Evolutionary conservation across 2,113 vertebrate species (phyloP).

Genomic region (Ariopsis seemanni): DNA sequence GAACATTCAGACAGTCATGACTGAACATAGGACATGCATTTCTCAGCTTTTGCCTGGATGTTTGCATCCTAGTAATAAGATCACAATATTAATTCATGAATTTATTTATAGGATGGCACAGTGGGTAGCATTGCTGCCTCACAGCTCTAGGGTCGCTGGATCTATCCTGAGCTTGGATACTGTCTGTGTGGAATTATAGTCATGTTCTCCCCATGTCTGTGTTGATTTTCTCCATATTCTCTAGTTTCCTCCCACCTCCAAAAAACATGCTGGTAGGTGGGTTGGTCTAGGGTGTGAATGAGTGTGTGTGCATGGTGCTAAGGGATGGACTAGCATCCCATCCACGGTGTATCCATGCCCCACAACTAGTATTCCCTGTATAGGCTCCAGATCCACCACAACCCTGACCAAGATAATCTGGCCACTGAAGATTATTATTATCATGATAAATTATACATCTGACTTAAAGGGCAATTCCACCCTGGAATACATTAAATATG

Average conservation of each 20-base stretch:
- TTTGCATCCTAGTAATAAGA: constrained; percentile 3
- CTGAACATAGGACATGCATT: neutral
- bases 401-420: neutral
- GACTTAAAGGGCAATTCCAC: neutral
- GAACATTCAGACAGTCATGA: neutral
- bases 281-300: neutral
- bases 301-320: neutral
- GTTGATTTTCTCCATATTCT: neutral
- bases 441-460: neutral
- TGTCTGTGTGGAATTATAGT: neutral
- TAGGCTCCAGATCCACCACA: neutral
- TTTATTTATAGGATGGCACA: constrained; percentile 5
- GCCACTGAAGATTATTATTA: neutral
- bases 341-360: neutral
- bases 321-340: neutral
- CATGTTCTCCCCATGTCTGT: neutral
- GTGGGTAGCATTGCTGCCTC: neutral
- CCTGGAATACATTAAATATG: neutral
- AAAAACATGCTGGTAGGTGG: neutral
- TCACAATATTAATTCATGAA: constrained; percentile 8
- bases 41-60: neutral
- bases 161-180: neutral
- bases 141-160: neutral
- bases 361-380: neutral
- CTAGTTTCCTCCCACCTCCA: neutral